Base-by-base conservation (phyloP, 2,113 vertebrate species). In the Centropristis striata region DNA sequence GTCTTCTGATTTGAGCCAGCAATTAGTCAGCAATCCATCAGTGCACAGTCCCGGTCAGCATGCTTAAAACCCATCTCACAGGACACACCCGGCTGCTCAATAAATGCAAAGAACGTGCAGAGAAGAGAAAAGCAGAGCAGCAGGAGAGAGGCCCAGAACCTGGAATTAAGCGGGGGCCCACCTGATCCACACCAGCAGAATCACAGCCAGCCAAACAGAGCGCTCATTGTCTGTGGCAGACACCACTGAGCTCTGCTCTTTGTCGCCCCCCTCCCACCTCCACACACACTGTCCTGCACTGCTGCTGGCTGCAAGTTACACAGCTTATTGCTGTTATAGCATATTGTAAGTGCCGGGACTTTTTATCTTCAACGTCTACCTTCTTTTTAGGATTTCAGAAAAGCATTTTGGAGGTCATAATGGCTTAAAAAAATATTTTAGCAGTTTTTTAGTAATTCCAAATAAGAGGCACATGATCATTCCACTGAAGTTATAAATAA, bases 191-290 rank as follows among this genome's bases (percentile, higher is more conserved):
- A 89, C 86, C 95, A 91, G 89, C 84, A 87, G 84, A 85, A 90
- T 80, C 78, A 71, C 78, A 94, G 94, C 93, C 91, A 90, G 92
- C 79, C 60, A 93, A 96, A 98, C 97, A 99, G 96, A 97, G 96
- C 90, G 37, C 81, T 96, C 95, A 96, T 98, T 99, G 97, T 99
- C 96, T 95, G 89, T 85, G 39, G 84, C 81, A 90, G 94, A 95
- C 95, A 94, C 89, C 91, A 94, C 92, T 90, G 94, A 96, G 95
- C 86, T 95, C 95, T 96, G 96, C 95, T 96, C 96, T 97, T 94
- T 96, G 96, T 96, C 95, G 95, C 87, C 95, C 85, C 96, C 95
- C 96, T 95, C 95, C 95, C 94, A 94, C 94, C 91, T 92, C 90
- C 90, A 75, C 50, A 78, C 73, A 90, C 47, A 71, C 79, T 71